phyloP scores from a whole-genome alignment of 1,140 invertebrate species.

The Spodoptera frugiperda region DNA sequence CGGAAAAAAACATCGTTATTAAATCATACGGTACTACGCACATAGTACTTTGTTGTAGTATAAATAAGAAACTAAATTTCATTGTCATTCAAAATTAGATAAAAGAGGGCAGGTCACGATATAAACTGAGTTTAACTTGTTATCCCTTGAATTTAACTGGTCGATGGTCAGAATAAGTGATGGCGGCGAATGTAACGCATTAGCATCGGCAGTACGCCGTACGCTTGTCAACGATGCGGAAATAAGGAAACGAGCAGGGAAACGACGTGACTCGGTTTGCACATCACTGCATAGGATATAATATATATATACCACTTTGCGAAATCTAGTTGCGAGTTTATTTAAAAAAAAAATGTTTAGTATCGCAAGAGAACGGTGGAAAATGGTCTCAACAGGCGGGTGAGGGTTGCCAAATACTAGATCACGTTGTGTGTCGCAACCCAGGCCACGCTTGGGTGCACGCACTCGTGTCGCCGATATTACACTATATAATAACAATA shows the following conservation, averaged over 20 bases:
- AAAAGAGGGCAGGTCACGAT: slow-evolving; percentile 22
- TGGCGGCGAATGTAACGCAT: slow-evolving; percentile 2
- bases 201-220: not conserved
- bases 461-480: slow-evolving; percentile 25
- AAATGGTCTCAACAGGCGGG: slow-evolving; percentile 15
- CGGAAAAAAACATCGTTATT: too few relatives aligned
- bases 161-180: not conserved
- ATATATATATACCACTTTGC: slow-evolving; percentile 17
- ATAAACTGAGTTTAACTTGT: slow-evolving; percentile 4
- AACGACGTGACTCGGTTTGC: slow-evolving; percentile 53
- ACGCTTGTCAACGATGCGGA: not conserved
- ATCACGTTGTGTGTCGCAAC: slow-evolving; percentile 59
- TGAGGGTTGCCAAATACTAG: slow-evolving; percentile 53
- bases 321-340: slow-evolving; percentile 15
- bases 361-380: slow-evolving; percentile 47
- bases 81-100: slow-evolving; percentile 17
- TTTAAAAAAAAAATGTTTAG: slow-evolving; percentile 35
- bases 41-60: not conserved
- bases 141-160: too few relatives aligned
- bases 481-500: slow-evolving; percentile 44
- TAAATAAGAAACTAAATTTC: not conserved
- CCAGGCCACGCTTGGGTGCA: slow-evolving; percentile 43
- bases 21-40: slow-evolving; percentile 5
- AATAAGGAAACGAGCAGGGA: not conserved
- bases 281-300: slow-evolving; percentile 48